Evolutionary conservation across 2,797 vertebrate species (phyloP).

Genomic region (Sebastes taczanowskii): DNA sequence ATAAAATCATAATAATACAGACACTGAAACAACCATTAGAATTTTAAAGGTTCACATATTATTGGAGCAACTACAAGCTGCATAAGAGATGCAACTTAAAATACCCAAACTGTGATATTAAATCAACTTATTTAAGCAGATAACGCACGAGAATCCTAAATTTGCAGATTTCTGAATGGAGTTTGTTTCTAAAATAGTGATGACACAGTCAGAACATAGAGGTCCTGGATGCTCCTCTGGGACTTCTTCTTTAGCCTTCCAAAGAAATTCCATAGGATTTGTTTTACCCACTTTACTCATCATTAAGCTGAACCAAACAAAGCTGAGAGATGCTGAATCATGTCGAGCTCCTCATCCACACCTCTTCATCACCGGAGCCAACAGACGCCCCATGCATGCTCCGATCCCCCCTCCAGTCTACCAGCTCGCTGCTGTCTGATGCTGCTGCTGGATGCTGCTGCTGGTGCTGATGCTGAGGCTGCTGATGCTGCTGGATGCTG

Average conservation of each 20-base stretch:
- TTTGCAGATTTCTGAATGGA: not conserved
- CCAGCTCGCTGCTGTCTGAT: slow-evolving; percentile 33
- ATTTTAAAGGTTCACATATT: not conserved
- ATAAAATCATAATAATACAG: no score
- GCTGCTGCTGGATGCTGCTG: slow-evolving; percentile 33
- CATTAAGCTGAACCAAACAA: not conserved
- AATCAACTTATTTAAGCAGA: not conserved
- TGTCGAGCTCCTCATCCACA: not conserved
- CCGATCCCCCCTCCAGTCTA: slow-evolving; percentile 4
- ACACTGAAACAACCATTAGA: no score
- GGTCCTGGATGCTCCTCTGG: not conserved
- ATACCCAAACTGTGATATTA: not conserved
- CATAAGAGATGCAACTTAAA: not conserved
- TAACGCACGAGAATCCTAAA: not conserved
- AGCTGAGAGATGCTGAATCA: slow-evolving; percentile 14
- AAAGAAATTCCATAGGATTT: not conserved
- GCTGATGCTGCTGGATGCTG: slow-evolving; percentile 52
- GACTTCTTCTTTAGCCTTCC: not conserved
- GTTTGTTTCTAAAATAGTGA: not conserved
- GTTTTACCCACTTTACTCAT: not conserved
- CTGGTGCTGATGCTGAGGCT: slow-evolving; percentile 17
- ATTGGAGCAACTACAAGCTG: not conserved
- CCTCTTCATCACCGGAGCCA: slow-evolving; percentile 14
- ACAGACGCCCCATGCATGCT: slow-evolving; percentile 32
- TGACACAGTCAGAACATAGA: no score